Conservation (phyloP, 2,888 invertebrate genomes). For the Rhynchonema sp. region DNA sequence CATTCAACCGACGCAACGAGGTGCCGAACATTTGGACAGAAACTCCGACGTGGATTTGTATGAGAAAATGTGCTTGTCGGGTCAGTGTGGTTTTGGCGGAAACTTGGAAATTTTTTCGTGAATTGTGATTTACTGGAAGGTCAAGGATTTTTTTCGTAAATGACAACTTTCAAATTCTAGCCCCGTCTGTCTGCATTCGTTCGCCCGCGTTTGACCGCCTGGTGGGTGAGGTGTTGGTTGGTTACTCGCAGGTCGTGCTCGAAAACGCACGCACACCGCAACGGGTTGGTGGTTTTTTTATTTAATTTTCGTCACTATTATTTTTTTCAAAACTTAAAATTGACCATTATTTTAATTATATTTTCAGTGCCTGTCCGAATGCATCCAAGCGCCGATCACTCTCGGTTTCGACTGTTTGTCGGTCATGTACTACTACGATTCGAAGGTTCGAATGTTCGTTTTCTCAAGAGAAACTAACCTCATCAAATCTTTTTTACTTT, state of each 20-base stretch:
- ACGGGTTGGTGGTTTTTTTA: neutral
- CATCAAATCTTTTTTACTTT: too few species aligned
- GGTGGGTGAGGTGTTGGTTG: slow-evolving; percentile 1
- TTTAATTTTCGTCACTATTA: neutral
- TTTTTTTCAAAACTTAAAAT: neutral
- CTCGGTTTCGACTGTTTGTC: slow-evolving; percentile 5
- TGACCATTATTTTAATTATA: neutral
- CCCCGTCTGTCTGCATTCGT: slow-evolving; percentile 1
- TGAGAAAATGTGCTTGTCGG: slow-evolving; percentile 2
- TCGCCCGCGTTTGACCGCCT: slow-evolving; percentile 4
- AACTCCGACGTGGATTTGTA: neutral
- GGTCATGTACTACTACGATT: slow-evolving; percentile 6
- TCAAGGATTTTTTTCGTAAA: neutral
- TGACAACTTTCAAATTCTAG: too few species aligned
- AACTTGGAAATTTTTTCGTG: too few species aligned
- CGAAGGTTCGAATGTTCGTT: too few species aligned
- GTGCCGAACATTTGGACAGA: neutral
- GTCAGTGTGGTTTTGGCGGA: neutral
- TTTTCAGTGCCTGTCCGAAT: slow-evolving; percentile 7
- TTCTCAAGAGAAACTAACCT: too few species aligned
- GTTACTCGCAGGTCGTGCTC: slow-evolving; percentile 5
- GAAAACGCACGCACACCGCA: slow-evolving; percentile 3
- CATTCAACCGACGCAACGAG: neutral
- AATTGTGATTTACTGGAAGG: neutral
- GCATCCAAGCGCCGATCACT: neutral